Base-by-base conservation (phyloP, 2,113 vertebrate genomes). In the Callipepla squamata region DNA sequence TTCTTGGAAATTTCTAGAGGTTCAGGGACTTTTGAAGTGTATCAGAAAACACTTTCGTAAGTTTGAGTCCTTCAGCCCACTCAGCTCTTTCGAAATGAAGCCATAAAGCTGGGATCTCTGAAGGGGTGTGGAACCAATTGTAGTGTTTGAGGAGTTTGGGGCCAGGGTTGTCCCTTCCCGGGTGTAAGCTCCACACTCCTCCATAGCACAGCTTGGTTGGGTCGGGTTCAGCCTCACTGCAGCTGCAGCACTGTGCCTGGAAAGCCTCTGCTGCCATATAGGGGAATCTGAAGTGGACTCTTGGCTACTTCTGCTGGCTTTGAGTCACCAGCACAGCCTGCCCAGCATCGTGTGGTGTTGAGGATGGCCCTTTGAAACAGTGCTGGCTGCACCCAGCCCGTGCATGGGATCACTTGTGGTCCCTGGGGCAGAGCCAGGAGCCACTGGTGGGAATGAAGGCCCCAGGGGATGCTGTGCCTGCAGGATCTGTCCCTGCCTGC, bases 171-270 rank as follows among this genome's bases (percentile, higher is more conserved):
- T 77, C 67, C 72, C 57, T 79, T 34, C 5, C n/a, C 2, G 1
- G 25, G 0, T 32, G 17, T 0, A 51, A 68, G 50, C 70, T 59
- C 68, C 51, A 19, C 0, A 0, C 7, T 47, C 9, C 26, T 13
- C 32, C 6, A 0, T 12, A 23, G 28, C 73, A 53, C 9, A 28
- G 34, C 40, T 2, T 57, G 76, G 7, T 44, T 67, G 51, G 14
- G 30, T 36, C 28, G 1, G 22, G 6, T n/a, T 74, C 82, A 47
- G 62, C 50, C 74, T 73, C 16, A 3, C 15, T 3, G 32, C 58
- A 53, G 18, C 42, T 84, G 58, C 59, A 85, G 63, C 75, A 6
- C 32, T 1, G 1, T 55, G 55, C 81, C 82, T 59, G 65, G 1
- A 86, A 40, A 68, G 36, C 57, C 72, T 88, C 65, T 76, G 36